Evolutionary conservation across 2,113 vertebrate genomes (phyloP).

Genomic region (Regulus satrapa): DNA sequence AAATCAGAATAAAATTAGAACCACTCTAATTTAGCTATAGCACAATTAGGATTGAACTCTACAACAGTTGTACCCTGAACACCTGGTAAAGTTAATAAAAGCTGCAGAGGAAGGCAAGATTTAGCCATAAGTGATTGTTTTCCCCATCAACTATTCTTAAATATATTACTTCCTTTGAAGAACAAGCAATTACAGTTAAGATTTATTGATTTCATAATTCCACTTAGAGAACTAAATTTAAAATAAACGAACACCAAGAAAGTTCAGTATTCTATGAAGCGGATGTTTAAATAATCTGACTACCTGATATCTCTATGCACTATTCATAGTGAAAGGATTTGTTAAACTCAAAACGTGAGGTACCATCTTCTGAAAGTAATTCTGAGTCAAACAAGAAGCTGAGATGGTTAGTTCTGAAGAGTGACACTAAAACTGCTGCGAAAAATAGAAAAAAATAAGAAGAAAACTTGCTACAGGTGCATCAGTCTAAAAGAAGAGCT

Average conservation of each 20-base stretch:
- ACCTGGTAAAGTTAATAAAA: slow-evolving; percentile 51
- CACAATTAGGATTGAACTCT: background rate
- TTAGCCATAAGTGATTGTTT: background rate
- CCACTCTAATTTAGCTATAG: background rate
- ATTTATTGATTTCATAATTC: slow-evolving; percentile 59
- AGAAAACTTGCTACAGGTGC: slow-evolving; percentile 60
- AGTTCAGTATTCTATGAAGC: slow-evolving; percentile 58
- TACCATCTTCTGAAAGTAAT: slow-evolving; percentile 63
- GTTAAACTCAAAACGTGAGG: slow-evolving; percentile 64
- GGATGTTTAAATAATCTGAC: slow-evolving; percentile 59
- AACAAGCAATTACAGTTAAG: slow-evolving; percentile 59
- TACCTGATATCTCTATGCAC: slow-evolving; percentile 14
- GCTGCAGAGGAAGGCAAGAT: slow-evolving; percentile 12
- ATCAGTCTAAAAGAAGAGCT: slow-evolving; percentile 32
- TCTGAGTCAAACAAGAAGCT: slow-evolving; percentile 67
- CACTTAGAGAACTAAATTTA: slow-evolving; percentile 58
- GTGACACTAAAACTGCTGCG: slow-evolving; percentile 47
- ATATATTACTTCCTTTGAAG: slow-evolving; percentile 46
- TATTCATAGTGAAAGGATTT: slow-evolving; percentile 71
- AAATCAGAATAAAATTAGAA: slow-evolving; percentile 18
- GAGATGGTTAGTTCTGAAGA: slow-evolving; percentile 56
- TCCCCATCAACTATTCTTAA: slow-evolving; percentile 28
- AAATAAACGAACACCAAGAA: slow-evolving; percentile 57
- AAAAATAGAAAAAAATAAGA: slow-evolving; percentile 56
- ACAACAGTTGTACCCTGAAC: background rate